Evolutionary conservation across 2,888 invertebrate species (phyloP).

Genomic region (Periphyllus acericola): DNA sequence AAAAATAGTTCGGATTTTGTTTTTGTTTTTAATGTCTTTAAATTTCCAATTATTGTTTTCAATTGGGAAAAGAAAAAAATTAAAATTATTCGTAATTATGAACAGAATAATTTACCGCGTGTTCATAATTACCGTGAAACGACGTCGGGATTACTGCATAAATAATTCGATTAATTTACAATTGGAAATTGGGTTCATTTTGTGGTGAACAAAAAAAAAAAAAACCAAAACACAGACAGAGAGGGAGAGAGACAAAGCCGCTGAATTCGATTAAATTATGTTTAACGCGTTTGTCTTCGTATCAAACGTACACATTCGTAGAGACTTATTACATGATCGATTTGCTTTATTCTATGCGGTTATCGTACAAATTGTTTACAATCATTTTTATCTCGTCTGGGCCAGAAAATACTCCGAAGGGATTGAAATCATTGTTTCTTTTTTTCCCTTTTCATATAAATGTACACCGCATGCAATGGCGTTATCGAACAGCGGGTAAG

Average conservation of each 20-base stretch:
- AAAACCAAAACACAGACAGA: too few species aligned
- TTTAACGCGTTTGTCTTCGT: too few species aligned
- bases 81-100: neutral
- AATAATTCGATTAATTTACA: neutral
- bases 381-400: neutral
- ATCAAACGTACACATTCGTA: too few species aligned
- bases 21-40: neutral
- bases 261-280: too few species aligned
- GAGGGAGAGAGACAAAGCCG: too few species aligned
- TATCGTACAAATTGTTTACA: conserved; percentile 23
- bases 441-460: too few species aligned
- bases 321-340: neutral
- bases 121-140: neutral
- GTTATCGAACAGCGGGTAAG: neutral
- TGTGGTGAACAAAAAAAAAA: neutral
- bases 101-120: neutral
- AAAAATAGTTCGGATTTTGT: neutral
- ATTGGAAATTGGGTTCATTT: neutral
- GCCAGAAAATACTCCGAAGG: neutral
- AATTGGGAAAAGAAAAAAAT: neutral
- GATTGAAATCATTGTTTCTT: conserved; percentile 38
- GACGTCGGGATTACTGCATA: neutral
- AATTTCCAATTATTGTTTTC: neutral
- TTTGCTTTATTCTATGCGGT: neutral
- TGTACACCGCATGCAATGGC: neutral